phyloP scores from a whole-genome alignment of 1,140 invertebrate genomes.

The Dendroctonus valens region DNA sequence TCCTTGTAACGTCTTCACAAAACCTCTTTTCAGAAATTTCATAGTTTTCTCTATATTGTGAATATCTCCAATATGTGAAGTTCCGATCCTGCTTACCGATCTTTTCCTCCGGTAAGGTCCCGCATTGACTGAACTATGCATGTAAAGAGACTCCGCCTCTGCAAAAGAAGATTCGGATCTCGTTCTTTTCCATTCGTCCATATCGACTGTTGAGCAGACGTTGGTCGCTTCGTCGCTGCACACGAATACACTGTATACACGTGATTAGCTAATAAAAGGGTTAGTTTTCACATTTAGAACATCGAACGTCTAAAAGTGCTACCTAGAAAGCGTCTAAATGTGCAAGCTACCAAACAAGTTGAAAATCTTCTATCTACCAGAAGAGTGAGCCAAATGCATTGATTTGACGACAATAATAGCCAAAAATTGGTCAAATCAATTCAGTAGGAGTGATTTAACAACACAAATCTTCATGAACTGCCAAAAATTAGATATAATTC shows the following conservation, averaged over 20 bases:
- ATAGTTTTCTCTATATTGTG: no score
- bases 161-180: conserved; percentile 71
- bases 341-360: conserved; percentile 25
- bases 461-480: no score
- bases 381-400: no score
- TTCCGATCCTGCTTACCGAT: conserved; percentile 46
- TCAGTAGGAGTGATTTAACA: no score
- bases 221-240: conserved; percentile 58
- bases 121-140: conserved; percentile 58
- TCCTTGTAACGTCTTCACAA: no score
- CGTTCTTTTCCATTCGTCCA: conserved; percentile 70
- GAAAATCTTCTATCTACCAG: not conserved
- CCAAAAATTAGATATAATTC: no score
- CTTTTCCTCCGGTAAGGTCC: conserved; percentile 51
- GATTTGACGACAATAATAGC: no score
- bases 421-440: no score
- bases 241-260: conserved; percentile 48
- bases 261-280: conserved; percentile 40
- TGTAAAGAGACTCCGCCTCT: conserved; percentile 71
- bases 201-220: conserved; percentile 56
- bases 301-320: conserved; percentile 37
- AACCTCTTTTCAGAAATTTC: no score
- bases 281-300: conserved; percentile 36
- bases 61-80: no score
- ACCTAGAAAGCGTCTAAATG: conserved; percentile 35